These are phyloP conservation scores for Euglossa dilemma DNA, from an alignment of 1,140 invertebrate species.

Conservation along the genomic window DNA sequence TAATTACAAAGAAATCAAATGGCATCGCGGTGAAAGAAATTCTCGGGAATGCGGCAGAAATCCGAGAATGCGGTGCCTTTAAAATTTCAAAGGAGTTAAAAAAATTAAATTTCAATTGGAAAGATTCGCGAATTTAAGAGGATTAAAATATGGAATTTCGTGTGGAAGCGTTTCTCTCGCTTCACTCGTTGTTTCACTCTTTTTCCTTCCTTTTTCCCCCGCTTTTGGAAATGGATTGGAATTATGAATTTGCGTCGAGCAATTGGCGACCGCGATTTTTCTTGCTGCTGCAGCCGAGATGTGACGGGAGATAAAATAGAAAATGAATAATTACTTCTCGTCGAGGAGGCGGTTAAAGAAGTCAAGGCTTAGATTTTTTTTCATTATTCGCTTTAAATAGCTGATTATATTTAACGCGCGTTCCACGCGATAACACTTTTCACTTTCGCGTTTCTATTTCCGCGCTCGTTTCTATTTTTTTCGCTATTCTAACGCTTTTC, in stretches of 20 bases:
- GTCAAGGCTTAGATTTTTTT: neutral
- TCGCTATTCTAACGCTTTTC: no score
- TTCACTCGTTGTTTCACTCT: neutral
- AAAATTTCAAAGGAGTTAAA: no score
- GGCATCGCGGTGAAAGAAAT: neutral
- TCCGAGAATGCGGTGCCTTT: no score
- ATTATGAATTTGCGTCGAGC: neutral
- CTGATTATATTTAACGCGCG: neutral
- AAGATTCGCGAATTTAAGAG: neutral
- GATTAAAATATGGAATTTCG: neutral
- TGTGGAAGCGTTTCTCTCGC: neutral
- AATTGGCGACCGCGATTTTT: neutral
- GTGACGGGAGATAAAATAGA: neutral
- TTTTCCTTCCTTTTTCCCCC: no score
- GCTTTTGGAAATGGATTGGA: neutral
- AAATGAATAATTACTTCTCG: neutral
- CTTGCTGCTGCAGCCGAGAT: no score
- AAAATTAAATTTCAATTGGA: no score
- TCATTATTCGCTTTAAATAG: neutral
- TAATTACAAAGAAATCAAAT: neutral
- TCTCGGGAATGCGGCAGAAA: neutral
- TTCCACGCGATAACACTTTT: neutral
- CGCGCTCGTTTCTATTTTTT: no score
- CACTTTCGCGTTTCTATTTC: neutral
- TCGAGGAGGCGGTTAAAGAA: neutral